Evolutionary conservation across 2,888 invertebrate genomes (phyloP).

Genomic region (Beris morrisii): DNA sequence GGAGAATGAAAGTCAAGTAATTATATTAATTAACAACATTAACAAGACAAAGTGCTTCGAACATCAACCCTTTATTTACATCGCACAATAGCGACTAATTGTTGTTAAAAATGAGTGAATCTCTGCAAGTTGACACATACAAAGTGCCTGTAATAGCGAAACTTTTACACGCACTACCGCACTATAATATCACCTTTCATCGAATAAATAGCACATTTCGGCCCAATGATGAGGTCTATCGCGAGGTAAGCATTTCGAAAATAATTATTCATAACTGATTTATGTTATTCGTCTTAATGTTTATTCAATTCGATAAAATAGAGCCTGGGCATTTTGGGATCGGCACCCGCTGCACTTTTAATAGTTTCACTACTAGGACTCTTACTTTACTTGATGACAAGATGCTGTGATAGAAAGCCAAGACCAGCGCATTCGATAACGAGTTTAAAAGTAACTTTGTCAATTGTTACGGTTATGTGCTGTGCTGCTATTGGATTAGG

Average conservation of each 20-base stretch:
- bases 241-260: constrained; percentile 70
- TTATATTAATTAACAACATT: constrained; percentile 18
- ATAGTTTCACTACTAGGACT: constrained; percentile 86
- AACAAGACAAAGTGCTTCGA: constrained; percentile 18
- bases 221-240: constrained; percentile 84
- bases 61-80: background rate
- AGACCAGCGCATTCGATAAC: constrained; percentile 86
- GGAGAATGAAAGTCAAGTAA: constrained; percentile 25
- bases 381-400: constrained; percentile 88
- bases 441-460: constrained; percentile 78
- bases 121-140: constrained; percentile 69
- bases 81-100: constrained; percentile 10
- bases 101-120: constrained; percentile 38
- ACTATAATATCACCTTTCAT: constrained; percentile 88
- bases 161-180: constrained; percentile 87
- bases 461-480: constrained; percentile 81
- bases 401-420: constrained; percentile 94
- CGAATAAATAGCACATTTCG: constrained; percentile 90
- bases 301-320: background rate
- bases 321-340: constrained; percentile 58
- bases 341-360: constrained; percentile 91
- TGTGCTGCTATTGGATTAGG: constrained; percentile 88
- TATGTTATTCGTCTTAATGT: background rate
- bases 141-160: constrained; percentile 82
- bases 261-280: background rate